Evolutionary conservation across 2,113 vertebrate genomes (phyloP).

Genomic region (Dicrurus megarhynchus): DNA sequence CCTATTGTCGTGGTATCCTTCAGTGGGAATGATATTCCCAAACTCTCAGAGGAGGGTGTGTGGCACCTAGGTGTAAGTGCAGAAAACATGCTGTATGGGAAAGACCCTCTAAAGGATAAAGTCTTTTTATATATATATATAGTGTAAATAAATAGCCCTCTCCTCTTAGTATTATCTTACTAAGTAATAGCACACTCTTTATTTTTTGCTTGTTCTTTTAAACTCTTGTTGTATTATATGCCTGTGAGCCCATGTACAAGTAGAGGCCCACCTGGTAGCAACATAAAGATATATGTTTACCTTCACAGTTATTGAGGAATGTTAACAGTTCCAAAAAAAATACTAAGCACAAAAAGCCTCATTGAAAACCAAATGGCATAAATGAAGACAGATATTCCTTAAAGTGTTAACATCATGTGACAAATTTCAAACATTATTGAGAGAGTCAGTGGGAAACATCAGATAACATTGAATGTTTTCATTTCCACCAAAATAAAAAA

Average conservation of each 20-base stretch:
- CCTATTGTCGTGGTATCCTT: neutral
- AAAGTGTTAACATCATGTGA: neutral
- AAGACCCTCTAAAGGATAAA: neutral
- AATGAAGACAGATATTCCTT: neutral
- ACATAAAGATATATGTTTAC: neutral
- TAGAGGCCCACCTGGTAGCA: neutral
- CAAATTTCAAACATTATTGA: neutral
- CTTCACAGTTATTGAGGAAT: neutral
- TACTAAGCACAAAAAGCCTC: neutral
- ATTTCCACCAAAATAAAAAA: neutral
- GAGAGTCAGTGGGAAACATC: neutral
- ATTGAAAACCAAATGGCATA: neutral
- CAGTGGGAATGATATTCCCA: neutral
- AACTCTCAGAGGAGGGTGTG: neutral
- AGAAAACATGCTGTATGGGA: neutral
- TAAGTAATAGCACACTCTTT: neutral
- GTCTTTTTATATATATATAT: too few relatives aligned
- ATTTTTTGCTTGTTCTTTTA: accelerated
- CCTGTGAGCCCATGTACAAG: neutral
- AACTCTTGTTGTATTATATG: neutral
- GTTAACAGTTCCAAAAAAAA: neutral
- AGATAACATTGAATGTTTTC: neutral
- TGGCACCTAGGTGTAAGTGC: neutral
- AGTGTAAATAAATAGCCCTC: neutral
- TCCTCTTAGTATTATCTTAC: neutral